phyloP scores from a whole-genome alignment of 2,113 vertebrate species.

The Nothobranchius furzeri region DNA sequence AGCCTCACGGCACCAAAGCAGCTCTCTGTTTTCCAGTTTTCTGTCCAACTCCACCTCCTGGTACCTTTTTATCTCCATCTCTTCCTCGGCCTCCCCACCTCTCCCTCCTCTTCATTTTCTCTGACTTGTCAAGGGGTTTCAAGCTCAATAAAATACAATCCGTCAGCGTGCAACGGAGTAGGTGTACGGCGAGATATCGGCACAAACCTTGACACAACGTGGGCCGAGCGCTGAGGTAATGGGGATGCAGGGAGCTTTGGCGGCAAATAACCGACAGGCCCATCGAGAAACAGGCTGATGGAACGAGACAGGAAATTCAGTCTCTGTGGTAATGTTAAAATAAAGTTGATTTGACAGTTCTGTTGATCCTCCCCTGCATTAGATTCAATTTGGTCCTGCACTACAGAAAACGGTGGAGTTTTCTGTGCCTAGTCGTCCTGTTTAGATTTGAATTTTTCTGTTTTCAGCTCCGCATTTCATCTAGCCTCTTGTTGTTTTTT shows the following conservation, averaged over 20 bases:
- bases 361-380: slow-evolving; percentile 40
- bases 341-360: slow-evolving; percentile 57
- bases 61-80: slow-evolving; percentile 39
- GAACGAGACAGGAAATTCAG: slow-evolving; percentile 44
- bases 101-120: slow-evolving; percentile 40
- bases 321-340: slow-evolving; percentile 57
- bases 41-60: slow-evolving; percentile 19
- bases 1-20: slow-evolving; percentile 17
- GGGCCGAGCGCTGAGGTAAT: slow-evolving; percentile 49
- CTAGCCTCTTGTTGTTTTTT: background rate
- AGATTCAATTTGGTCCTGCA: slow-evolving; percentile 9
- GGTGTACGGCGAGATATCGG: slow-evolving; percentile 55
- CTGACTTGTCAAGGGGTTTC: slow-evolving; percentile 50
- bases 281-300: slow-evolving; percentile 26
- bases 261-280: slow-evolving; percentile 50
- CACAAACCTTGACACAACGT: slow-evolving; percentile 59
- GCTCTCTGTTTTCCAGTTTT: slow-evolving; percentile 11
- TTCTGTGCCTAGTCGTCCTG: background rate
- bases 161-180: slow-evolving; percentile 39
- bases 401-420: background rate
- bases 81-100: slow-evolving; percentile 23
- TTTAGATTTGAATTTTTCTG: slow-evolving; percentile 1
- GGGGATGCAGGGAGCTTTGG: slow-evolving; percentile 31
- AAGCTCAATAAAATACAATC: slow-evolving; percentile 57
- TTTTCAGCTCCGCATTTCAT: background rate